phyloP scores from a whole-genome alignment of 2,113 vertebrate genomes.

The Chelonoidis abingdonii region DNA sequence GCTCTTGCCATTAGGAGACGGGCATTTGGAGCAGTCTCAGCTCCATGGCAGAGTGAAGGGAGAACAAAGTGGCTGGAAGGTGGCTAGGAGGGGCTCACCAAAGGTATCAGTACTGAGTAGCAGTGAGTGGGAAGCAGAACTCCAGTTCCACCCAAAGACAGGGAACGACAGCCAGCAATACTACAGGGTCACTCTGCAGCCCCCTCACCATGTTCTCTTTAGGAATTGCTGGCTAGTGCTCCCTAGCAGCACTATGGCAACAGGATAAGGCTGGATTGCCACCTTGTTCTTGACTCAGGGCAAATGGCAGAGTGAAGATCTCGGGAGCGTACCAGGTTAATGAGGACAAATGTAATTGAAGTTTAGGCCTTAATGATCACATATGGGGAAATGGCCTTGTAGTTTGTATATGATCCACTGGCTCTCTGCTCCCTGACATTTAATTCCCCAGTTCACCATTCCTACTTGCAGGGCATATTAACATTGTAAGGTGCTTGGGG shows the following conservation, averaged over 20 bases:
- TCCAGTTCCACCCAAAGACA: background rate
- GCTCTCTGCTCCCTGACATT: background rate
- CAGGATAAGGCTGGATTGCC: background rate
- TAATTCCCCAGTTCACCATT: background rate
- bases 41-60: background rate
- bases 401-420: no score
- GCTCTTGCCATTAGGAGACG: no score
- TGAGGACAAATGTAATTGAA: background rate
- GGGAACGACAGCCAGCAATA: fast-evolving
- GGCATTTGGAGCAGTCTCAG: background rate
- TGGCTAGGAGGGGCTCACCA: background rate
- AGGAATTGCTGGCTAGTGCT: background rate
- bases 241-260: fast-evolving
- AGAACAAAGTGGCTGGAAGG: background rate
- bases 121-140: no score
- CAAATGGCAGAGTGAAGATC: fast-evolving
- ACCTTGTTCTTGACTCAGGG: background rate
- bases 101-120: background rate
- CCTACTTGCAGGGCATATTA: background rate
- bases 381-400: fast-evolving
- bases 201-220: fast-evolving
- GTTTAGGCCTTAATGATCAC: background rate
- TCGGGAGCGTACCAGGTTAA: background rate
- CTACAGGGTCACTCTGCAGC: background rate
- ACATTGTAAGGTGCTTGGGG: background rate